Evolutionary conservation across 64 coral and sea anemone species (phyloP).

Genomic region (Stichodactyla helianthus): DNA sequence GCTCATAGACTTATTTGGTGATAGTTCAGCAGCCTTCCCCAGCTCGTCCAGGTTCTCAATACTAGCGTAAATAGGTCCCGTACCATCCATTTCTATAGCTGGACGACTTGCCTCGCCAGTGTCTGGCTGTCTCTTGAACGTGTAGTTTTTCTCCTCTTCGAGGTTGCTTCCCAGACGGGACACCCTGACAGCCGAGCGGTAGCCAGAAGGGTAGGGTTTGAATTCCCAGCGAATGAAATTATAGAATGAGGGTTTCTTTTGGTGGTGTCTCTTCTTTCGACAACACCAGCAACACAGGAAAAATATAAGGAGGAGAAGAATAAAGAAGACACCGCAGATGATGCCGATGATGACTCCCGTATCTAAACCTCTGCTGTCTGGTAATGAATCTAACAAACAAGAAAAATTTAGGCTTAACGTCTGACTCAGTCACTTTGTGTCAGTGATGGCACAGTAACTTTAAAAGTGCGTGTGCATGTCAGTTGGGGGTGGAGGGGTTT

Average conservation of each 20-base stretch:
- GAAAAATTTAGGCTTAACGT: too few species aligned
- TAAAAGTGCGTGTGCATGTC: too few species aligned
- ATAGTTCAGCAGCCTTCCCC: background rate
- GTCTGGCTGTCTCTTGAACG: background rate
- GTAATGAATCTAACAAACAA: background rate
- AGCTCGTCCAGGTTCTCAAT: conserved; percentile 35
- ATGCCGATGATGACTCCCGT: conserved; percentile 68
- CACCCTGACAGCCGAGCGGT: background rate
- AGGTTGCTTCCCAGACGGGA: conserved; percentile 38
- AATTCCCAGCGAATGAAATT: conserved; percentile 80
- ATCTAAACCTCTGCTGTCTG: background rate
- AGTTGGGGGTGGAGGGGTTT: too few species aligned
- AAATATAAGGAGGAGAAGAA: conserved; percentile 23
- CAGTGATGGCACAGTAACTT: too few species aligned
- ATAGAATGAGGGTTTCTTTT: conserved; percentile 67
- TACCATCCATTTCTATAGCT: conserved; percentile 20
- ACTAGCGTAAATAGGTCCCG: conserved; percentile 67
- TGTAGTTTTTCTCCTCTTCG: conserved; percentile 43
- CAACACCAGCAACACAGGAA: conserved; percentile 73
- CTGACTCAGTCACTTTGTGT: too few species aligned
- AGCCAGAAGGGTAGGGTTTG: conserved; percentile 33
- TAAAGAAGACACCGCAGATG: conserved; percentile 42
- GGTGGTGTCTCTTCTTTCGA: conserved; percentile 39
- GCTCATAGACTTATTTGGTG: background rate
- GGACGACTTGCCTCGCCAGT: background rate